Conservation (phyloP, 2,797 vertebrate species). For the Megaceryle alcyon region DNA sequence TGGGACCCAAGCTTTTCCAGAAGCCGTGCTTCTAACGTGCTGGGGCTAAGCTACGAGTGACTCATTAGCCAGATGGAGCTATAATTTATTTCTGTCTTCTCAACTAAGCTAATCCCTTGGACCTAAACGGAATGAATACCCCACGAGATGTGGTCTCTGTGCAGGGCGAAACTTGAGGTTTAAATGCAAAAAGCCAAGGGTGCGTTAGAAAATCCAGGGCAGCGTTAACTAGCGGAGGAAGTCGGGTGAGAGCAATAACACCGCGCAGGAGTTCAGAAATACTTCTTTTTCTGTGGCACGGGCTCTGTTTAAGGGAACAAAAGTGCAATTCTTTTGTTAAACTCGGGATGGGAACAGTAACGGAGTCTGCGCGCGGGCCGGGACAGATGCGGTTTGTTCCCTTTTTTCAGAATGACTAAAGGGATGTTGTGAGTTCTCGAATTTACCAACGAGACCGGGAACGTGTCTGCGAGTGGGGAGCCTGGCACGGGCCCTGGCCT, state of each 20-base stretch:
- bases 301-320: conserved; percentile 1
- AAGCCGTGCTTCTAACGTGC: neutral
- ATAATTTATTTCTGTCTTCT: conserved; percentile 43
- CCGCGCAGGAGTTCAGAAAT: neutral
- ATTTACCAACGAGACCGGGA: neutral
- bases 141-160: neutral
- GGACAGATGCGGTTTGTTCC: conserved; percentile 47
- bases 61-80: conserved; percentile 54
- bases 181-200: neutral
- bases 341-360: neutral
- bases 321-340: conserved; percentile 55
- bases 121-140: conserved; percentile 2
- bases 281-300: neutral
- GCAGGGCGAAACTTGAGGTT: neutral
- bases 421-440: conserved; percentile 10
- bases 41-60: conserved; percentile 14
- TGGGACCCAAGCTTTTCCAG: neutral
- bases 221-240: neutral
- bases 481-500: neutral
- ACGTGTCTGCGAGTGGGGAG: neutral
- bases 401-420: neutral
- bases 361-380: neutral
- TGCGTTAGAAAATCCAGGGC: neutral
- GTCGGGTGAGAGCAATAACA: neutral
- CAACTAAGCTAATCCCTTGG: conserved; percentile 30